Evolutionary conservation across 2,797 vertebrate genomes (phyloP), one percentile per base, ranked within the genome.

Genomic region (Alauda arvensis): DNA sequence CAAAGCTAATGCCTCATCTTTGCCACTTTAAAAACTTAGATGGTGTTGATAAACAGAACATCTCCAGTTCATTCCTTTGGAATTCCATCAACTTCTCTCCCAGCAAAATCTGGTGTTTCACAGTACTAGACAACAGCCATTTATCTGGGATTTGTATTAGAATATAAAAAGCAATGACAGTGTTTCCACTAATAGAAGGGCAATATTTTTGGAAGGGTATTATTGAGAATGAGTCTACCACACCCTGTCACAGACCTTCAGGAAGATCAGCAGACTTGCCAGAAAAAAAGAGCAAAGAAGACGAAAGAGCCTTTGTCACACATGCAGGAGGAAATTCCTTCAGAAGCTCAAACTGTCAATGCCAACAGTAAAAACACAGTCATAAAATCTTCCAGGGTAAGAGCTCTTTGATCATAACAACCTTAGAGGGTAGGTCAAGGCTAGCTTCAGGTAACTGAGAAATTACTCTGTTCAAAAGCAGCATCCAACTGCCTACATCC

Each of bases 151-250:
- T 72, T 91, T 89, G 52, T 45, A 77, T 52, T 75, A 82, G 68
- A 89, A 77, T 62, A 83, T 68, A 82, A 86, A 94, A 89, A 83
- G 43, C 52, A 84, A 91, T 8, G 14, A 59, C 75, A 75, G 33
- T 56, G 51, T 62, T 93, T 87, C 68, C 69, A 26, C 77, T 76
- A 79, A 87, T 33, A 53, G 69, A 84, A 57, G 43, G 52, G 67
- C 56, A 72, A 79, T 59, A 89, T 77, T 96, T 97, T 94, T 96
- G 92, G 91, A 95, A 96, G 88, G 69, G 42, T 94, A 83, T 92
- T 94, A 94, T 90, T 94, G 93, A 94, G 86, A 91, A 91, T 48
- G 80, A 82, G 83, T 62, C 68, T 52, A 89, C 96, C 89, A 95
- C 96, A 94, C 94, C 95, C 95, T 82, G 81, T 60, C 71, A 85